Evolutionary conservation across 2,888 invertebrate species (phyloP), one percentile per base, ranked within the genome.

Genomic region (Chaetoderma sp.): DNA sequence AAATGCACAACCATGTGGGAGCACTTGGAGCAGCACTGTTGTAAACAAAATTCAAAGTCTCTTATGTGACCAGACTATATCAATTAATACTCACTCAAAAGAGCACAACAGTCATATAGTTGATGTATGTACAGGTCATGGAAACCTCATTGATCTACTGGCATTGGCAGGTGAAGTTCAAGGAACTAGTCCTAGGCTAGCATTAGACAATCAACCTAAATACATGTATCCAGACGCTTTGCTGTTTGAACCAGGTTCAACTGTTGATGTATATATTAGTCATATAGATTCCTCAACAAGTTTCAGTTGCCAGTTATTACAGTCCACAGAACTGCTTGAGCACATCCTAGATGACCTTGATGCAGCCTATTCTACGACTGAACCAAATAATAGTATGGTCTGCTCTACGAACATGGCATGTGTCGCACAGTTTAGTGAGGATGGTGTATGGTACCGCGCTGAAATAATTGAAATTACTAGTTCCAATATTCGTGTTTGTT

Each of bases 251-350:
- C n/a, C 13, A 16, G 28, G 28, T 21, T 21, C 13, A 21, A 18
- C 28, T 18, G 52, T 52, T 13, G 23, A 2, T 71, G 6, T 75
- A 64, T 57, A 61, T 79, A 8, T 70, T 76, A 13, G 75, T 76
- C 61, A 68, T 21, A 52, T 75, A 39, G 75, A 76, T 27, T 75
- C 72, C 32, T 70, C 75, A 1, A 68, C 73, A n/a, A 74, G 74
- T 57, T 81, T 81, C 65, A 32, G 52, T 28, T 52, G 52, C 21
- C 80, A 82, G 57, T 68, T 68, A 4, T 52, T 32, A 21, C 32
- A 30, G n/a, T 28, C 52, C 4, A 21, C 23, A 27, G 28, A 21
- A 4, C 16, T 52, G n/a, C n/a, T n/a, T n/a, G n/a, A n/a, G n/a
- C n/a, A n/a, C n/a, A n/a, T n/a, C n/a, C n/a, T n/a, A n/a, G n/a